Conservation (phyloP, 2,113 vertebrate species). For the Piliocolobus tephrosceles region DNA sequence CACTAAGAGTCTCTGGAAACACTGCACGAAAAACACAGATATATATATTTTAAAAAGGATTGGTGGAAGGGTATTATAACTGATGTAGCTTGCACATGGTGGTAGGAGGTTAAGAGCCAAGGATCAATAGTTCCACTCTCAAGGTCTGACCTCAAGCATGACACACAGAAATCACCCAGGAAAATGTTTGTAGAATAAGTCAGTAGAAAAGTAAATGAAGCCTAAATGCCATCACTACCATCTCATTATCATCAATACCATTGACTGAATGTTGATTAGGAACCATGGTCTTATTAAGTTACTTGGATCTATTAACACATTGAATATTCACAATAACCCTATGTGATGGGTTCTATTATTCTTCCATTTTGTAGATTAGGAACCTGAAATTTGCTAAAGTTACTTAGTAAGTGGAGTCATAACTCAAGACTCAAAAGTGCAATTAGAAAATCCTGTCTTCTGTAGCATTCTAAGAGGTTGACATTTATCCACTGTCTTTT, state of each 20-base stretch:
- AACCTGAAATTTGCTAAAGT: slow-evolving; percentile 1
- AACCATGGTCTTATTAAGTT: neutral
- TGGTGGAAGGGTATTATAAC: neutral
- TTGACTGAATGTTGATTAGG: neutral
- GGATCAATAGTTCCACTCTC: neutral
- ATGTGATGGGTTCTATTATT: neutral
- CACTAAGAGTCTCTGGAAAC: neutral
- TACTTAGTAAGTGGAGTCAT: neutral
- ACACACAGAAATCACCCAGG: slow-evolving; percentile 17
- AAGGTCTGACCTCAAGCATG: neutral
- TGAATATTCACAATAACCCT: neutral
- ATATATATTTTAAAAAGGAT: neutral
- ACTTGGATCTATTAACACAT: neutral
- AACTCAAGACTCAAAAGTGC: neutral
- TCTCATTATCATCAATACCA: neutral
- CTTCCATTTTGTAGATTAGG: neutral
- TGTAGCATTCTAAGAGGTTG: neutral
- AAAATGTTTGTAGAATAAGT: neutral
- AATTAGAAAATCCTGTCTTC: neutral
- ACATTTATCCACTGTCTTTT: neutral
- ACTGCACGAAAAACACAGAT: neutral
- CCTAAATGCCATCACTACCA: neutral
- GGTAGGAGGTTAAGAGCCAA: neutral
- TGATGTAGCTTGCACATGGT: neutral
- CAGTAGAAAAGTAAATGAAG: neutral